Conservation (phyloP, 2,797 vertebrate genomes). For the Meriones psammophilus region DNA sequence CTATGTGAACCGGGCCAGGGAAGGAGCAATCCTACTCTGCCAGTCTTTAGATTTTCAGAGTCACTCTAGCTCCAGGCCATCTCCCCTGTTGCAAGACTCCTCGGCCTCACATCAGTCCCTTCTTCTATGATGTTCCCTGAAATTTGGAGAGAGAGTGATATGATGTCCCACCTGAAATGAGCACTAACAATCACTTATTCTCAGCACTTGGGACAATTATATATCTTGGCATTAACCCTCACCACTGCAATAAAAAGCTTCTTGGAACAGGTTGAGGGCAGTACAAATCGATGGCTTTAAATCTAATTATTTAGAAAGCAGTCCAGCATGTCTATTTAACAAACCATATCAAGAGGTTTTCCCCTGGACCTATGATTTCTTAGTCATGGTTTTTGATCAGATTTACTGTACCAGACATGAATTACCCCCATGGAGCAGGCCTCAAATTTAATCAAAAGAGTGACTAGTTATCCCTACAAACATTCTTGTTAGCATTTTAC, state of each 20-base stretch:
- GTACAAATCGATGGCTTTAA: neutral
- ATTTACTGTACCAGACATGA: too few relatives aligned
- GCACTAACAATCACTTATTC: neutral
- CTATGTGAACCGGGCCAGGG: too few relatives aligned
- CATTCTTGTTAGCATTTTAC: neutral
- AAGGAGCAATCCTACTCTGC: too few relatives aligned
- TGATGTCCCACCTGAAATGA: neutral
- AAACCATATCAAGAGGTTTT: neutral
- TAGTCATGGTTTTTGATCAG: neutral
- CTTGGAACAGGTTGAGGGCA: neutral
- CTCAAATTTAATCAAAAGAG: neutral
- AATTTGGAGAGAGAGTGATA: too few relatives aligned
- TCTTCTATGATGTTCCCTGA: too few relatives aligned
- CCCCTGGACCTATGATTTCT: neutral
- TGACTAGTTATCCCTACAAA: neutral
- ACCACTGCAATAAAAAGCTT: neutral
- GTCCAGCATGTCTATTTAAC: neutral
- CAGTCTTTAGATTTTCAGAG: too few relatives aligned
- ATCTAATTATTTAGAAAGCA: neutral
- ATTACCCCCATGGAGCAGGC: too few relatives aligned
- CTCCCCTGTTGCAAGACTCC: too few relatives aligned
- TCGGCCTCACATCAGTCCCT: too few relatives aligned
- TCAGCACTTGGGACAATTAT: neutral
- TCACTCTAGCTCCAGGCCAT: too few relatives aligned
- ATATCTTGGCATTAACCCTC: neutral